Percentiles rank a stretch among this genome's conserved stretches.
Evolutionary conservation across 2,797 vertebrate genomes (phyloP).

Genomic region (Hydrocynus forskahlii): DNA sequence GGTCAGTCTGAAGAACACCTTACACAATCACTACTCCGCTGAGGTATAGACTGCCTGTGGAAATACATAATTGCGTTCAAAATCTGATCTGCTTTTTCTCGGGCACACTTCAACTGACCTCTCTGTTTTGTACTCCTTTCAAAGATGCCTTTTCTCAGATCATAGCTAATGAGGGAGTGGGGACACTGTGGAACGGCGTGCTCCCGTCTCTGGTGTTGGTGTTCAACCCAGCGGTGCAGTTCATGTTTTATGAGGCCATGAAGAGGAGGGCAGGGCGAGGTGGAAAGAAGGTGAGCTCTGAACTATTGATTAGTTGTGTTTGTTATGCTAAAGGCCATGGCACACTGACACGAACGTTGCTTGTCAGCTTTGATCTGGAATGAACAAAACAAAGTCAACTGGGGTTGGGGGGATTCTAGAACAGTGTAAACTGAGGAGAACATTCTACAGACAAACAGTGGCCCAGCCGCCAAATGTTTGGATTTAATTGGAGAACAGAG

Average conservation of each 20-base stretch:
- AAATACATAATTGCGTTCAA: not conserved
- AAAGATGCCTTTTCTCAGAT: conserved; percentile 84
- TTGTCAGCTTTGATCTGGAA: not conserved
- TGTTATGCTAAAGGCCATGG: not conserved
- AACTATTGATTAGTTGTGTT: not conserved
- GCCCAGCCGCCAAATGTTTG: not conserved
- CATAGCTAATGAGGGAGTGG: conserved; percentile 75
- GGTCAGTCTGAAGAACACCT: conserved; percentile 62
- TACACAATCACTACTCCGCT: not conserved
- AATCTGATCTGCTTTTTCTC: not conserved
- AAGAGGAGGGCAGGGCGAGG: conserved; percentile 77
- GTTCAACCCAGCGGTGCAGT: conserved; percentile 83
- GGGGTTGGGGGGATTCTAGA: not conserved
- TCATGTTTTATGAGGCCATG: conserved; percentile 85
- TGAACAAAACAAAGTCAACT: not conserved
- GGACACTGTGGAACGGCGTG: conserved; percentile 79
- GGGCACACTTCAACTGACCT: not conserved
- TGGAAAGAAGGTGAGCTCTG: conserved; percentile 69
- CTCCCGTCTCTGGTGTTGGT: conserved; percentile 83
- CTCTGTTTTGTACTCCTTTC: not conserved
- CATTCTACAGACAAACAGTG: not conserved
- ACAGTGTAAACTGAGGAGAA: not conserved
- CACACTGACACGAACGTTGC: not conserved
- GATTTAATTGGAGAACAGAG: not conserved
- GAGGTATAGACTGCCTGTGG: conserved; percentile 8